Base-by-base conservation (phyloP, 2,113 vertebrate species). In the Hypocryptadius cinnamomeus region DNA sequence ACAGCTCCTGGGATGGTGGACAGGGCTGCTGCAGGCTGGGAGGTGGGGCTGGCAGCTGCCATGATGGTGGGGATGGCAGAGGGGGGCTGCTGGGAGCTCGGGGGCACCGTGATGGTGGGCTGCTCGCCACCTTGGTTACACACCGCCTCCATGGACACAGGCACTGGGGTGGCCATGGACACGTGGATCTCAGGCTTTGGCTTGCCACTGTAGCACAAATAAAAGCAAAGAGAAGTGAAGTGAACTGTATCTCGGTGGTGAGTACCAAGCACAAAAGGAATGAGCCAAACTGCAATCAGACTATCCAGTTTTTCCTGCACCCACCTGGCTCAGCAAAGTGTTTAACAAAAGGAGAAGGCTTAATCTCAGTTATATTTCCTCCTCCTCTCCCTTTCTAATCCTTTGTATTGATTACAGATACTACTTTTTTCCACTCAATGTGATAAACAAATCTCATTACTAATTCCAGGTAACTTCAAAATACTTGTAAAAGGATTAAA, bases 171-270 rank as follows among this genome's bases (percentile, higher is more conserved):
- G n/a, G 98, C 98, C 97, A 99, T 98, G 18, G 99, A 97, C 89
- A 99, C 98, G 15, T 99, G 99, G 66, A 99, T 97, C 94, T 99
- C 99, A 5, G 98, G 96, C 96, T 99, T 99, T 66, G 98, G 98
- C 96, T 99, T 99, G 86, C 98, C 97, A 33, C 99, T 99, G 95
- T 39, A 97, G 96, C 10, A 79, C n/a, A 87, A 87, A 92, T 4
- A 83, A 89, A 85, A 56, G 21, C 18, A 63, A 79, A 86, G 60
- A 63, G 39, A 87, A 80, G 8, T 39, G 21, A 79, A 31, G 12
- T 11, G 40, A 86, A 37, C 9, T 44, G 15, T 10, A 6, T 8
- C 15, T 69, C 11, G 0, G 50, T 22, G 39, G 6, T 3, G 33
- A 57, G 40, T 28, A 51, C 24, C 18, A 14, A 60, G 66, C 42